phyloP scores from a whole-genome alignment of 2,113 vertebrate genomes.

The Crypturellus undulatus region DNA sequence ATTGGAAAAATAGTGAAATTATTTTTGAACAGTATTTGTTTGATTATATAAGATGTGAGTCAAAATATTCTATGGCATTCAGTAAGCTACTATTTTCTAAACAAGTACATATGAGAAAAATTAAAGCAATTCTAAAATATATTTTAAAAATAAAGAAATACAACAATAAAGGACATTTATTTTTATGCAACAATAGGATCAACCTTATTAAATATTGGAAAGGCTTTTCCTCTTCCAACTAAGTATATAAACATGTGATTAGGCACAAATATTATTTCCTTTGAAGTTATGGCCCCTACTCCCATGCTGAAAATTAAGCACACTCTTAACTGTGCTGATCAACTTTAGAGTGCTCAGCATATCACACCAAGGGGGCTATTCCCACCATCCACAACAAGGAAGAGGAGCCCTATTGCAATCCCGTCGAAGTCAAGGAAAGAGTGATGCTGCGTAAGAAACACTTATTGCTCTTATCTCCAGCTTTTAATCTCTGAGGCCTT shows the following conservation, averaged over 20 bases:
- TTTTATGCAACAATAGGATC: constrained; percentile 26
- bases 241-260: background rate
- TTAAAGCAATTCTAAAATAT: constrained; percentile 39
- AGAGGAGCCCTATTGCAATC: background rate
- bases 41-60: background rate
- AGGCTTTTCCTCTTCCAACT: background rate
- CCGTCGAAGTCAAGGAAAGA: background rate
- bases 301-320: background rate
- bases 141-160: constrained; percentile 47
- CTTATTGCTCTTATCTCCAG: constrained; percentile 15
- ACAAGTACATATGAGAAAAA: background rate
- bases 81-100: constrained; percentile 52
- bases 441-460: background rate
- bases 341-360: background rate
- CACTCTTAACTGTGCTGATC: background rate
- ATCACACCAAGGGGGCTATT: background rate
- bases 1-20: constrained; percentile 33
- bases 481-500: constrained; percentile 42
- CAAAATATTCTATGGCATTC: constrained; percentile 23
- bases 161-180: constrained; percentile 15
- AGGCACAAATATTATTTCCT: constrained; percentile 24
- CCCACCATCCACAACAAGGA: background rate
- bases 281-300: background rate
- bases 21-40: constrained; percentile 54
- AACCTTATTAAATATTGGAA: background rate